phyloP scores from a whole-genome alignment of 23 tunicate species.

The Clavelina lepadiformis region DNA sequence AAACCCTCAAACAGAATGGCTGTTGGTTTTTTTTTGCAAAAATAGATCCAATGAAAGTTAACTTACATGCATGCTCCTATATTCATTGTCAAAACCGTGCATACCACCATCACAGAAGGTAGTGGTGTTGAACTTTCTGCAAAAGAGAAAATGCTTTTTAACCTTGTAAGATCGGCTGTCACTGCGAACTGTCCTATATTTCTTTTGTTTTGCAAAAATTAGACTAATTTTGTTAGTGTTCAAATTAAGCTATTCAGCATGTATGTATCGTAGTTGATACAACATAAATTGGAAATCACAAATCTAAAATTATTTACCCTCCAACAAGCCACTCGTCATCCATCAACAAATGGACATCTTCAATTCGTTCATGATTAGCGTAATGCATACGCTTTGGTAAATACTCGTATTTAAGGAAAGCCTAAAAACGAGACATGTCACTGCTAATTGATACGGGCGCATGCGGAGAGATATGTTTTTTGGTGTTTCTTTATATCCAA shows the following conservation, averaged over 20 bases:
- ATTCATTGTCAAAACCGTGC: constrained; percentile 73
- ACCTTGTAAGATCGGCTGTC: too few relatives aligned
- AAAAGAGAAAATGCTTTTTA: neutral
- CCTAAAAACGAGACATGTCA: constrained; percentile 4
- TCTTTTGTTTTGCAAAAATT: neutral
- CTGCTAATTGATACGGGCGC: neutral
- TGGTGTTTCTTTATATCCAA: too few relatives aligned
- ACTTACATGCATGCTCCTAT: constrained; percentile 50
- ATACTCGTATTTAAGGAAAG: constrained; percentile 26
- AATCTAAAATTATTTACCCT: too few relatives aligned
- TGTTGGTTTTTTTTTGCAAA: too few relatives aligned
- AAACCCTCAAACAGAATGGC: too few relatives aligned
- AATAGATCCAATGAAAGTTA: neutral
- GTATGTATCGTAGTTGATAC: too few relatives aligned
- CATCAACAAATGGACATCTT: constrained; percentile 32
- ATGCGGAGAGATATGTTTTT: neutral
- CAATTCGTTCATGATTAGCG: constrained; percentile 47
- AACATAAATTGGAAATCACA: too few relatives aligned
- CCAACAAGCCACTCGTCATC: constrained; percentile 52
- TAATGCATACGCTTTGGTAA: constrained; percentile 60
- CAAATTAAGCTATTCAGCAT: too few relatives aligned
- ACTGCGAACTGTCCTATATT: neutral
- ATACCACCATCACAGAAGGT: constrained; percentile 47
- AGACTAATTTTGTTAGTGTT: neutral
- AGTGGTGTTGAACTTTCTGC: neutral